These are phyloP conservation scores for Trematocara stigmaticum DNA, from an alignment of 2,113 vertebrate genomes.

Conservation along the genomic window DNA sequence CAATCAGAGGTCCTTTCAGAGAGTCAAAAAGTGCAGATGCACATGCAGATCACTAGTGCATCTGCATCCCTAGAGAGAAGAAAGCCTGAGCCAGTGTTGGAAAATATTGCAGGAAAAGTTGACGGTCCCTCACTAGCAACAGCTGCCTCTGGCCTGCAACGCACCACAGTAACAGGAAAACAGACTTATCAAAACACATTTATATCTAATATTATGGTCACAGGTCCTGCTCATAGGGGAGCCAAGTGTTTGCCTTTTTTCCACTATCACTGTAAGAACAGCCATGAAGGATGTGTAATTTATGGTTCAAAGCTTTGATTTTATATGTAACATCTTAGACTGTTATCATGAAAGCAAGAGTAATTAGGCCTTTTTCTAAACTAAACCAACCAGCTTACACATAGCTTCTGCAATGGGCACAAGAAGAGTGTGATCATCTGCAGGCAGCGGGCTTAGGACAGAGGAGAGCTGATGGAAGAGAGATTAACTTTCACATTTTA, in stretches of 20 bases:
- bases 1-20: neutral
- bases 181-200: neutral
- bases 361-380: neutral
- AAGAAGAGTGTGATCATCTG: neutral
- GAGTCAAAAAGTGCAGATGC: neutral
- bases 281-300: neutral
- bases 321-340: neutral
- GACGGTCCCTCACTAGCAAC: neutral
- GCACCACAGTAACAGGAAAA: neutral
- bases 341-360: neutral
- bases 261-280: neutral
- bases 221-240: neutral
- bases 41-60: neutral
- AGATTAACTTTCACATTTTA: neutral
- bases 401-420: neutral
- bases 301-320: neutral
- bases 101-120: neutral
- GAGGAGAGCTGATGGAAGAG: neutral
- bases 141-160: neutral
- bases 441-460: rapidly evolving
- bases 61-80: neutral
- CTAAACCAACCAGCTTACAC: neutral
- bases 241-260: neutral
- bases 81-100: neutral
- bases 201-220: neutral